Evolutionary conservation across 1,140 invertebrate genomes (phyloP).

Genomic region (Neomicropteryx cornuta): DNA sequence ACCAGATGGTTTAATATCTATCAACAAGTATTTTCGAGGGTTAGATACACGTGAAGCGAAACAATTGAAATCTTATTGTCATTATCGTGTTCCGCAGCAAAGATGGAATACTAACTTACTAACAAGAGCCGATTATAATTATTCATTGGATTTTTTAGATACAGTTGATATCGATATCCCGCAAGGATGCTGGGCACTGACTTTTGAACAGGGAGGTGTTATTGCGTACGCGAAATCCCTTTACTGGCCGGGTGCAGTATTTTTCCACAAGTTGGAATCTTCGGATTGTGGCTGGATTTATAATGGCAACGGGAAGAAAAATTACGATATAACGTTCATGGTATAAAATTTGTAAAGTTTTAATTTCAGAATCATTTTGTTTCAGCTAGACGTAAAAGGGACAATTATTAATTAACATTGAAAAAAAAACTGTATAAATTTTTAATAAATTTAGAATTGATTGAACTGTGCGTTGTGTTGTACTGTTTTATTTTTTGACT

Average conservation of each 20-base stretch:
- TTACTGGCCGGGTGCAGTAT: conserved; percentile 64
- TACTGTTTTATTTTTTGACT: too few species aligned
- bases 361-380: too few species aligned
- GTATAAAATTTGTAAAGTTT: conserved; percentile 23
- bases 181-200: conserved; percentile 50
- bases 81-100: conserved; percentile 49
- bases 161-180: conserved; percentile 55
- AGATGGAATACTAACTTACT: conserved; percentile 62
- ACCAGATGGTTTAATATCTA: conserved; percentile 48
- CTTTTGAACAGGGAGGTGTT: conserved; percentile 42
- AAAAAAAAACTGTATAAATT: too few species aligned
- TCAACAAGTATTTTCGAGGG: conserved; percentile 57
- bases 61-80: conserved; percentile 53
- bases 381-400: too few species aligned
- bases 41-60: conserved; percentile 44
- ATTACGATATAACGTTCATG: conserved; percentile 63
- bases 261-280: conserved; percentile 56
- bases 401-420: too few species aligned
- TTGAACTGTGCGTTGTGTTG: too few species aligned
- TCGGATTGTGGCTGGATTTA: conserved; percentile 59
- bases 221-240: conserved; percentile 51
- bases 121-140: conserved; percentile 62
- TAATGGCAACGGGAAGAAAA: conserved; percentile 59
- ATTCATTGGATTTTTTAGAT: conserved; percentile 65
- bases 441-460: too few species aligned